These are phyloP conservation scores for Trilocha varians DNA, from an alignment of 2,888 invertebrate genomes.

Conservation along the genomic window DNA sequence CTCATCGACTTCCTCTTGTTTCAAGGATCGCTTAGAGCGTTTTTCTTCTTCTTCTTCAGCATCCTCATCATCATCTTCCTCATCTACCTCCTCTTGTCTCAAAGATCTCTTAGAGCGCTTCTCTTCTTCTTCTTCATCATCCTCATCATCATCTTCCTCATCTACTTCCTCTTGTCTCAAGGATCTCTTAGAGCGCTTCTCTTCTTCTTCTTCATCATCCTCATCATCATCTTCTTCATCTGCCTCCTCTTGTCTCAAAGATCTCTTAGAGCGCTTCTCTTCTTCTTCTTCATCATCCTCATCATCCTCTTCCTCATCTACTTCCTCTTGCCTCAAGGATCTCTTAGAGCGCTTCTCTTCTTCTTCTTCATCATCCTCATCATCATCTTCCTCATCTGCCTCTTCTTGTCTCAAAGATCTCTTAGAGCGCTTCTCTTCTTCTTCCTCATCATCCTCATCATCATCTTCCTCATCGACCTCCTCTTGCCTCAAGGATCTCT, in stretches of 20 bases:
- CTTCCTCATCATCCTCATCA: slow-evolving; percentile 9
- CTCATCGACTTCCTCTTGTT: slow-evolving; percentile 6
- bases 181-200: slow-evolving; percentile 6
- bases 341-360: not conserved
- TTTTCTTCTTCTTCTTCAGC: slow-evolving; percentile 3
- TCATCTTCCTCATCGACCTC: slow-evolving; percentile 5
- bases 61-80: not conserved
- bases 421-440: slow-evolving; percentile 8
- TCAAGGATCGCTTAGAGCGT: not conserved
- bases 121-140: slow-evolving; percentile 7
- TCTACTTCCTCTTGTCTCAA: slow-evolving; percentile 8
- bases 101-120: slow-evolving; percentile 6
- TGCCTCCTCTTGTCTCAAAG: slow-evolving; percentile 1
- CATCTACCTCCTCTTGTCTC: slow-evolving; percentile 11
- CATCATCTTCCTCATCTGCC: slow-evolving; percentile 5
- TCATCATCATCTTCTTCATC: slow-evolving; percentile 3
- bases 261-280: not conserved
- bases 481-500: slow-evolving; percentile 8
- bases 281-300: slow-evolving; percentile 7
- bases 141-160: slow-evolving; percentile 6
- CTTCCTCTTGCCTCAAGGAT: slow-evolving; percentile 7
- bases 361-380: slow-evolving; percentile 6
- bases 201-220: slow-evolving; percentile 6
- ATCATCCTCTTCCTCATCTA: slow-evolving; percentile 9
- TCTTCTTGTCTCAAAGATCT: slow-evolving; percentile 10